Conservation (phyloP, 2,113 vertebrate genomes). For the Perca fluviatilis region DNA sequence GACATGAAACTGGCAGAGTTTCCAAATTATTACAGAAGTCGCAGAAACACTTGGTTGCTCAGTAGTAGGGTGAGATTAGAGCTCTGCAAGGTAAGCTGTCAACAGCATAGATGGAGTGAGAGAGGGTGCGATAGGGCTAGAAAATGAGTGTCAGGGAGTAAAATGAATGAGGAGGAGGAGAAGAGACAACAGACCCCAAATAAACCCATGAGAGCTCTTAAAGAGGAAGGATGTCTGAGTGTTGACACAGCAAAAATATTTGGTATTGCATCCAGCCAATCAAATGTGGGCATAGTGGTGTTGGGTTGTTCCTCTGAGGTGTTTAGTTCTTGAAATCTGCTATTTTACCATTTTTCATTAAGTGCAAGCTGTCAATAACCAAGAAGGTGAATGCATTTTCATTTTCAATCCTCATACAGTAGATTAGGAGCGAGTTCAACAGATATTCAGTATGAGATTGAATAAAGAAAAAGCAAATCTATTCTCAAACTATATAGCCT, state of each 20-base stretch:
- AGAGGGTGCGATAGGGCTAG: conserved; percentile 45
- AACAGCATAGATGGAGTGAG: conserved; percentile 60
- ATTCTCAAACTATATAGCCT: conserved; percentile 56
- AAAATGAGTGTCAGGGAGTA: conserved; percentile 53
- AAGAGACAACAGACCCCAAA: conserved; percentile 47
- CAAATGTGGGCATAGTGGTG: conserved; percentile 34
- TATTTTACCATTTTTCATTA: conserved; percentile 48
- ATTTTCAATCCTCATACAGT: conserved; percentile 25
- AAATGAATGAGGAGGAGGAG: conserved; percentile 65
- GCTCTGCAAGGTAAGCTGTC: conserved; percentile 79
- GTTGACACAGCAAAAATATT: conserved; percentile 51
- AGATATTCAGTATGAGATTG: conserved; percentile 50
- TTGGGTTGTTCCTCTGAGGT: conserved; percentile 39
- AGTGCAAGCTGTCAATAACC: conserved; percentile 53
- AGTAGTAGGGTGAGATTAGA: conserved; percentile 71
- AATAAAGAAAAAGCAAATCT: conserved; percentile 72
- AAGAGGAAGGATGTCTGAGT: conserved; percentile 53
- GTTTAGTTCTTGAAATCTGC: conserved; percentile 41
- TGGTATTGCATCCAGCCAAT: conserved; percentile 59
- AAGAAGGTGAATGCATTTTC: conserved; percentile 58
- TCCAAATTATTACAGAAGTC: conserved; percentile 82
- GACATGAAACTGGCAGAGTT: conserved; percentile 83
- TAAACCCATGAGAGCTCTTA: conserved; percentile 64
- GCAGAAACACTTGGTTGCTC: conserved; percentile 76
- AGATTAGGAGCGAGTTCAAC: conserved; percentile 45